Percentiles rank a stretch among this genome's conserved stretches.
Conservation (phyloP, 2,113 vertebrate species). For the Callaeas wilsoni region DNA sequence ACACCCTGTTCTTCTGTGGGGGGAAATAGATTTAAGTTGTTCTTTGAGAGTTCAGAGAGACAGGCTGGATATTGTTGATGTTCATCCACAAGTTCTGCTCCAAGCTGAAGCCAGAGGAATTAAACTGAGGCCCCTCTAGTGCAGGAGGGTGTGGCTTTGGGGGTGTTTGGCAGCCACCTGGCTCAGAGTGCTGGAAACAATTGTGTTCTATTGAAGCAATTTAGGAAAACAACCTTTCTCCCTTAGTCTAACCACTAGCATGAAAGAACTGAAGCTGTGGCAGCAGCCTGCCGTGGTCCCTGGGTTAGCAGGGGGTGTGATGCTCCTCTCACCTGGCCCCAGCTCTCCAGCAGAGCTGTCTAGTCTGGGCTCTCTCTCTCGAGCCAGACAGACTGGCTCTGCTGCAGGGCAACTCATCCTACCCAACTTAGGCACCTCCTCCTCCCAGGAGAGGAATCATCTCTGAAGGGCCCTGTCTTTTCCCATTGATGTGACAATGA, state of each 20-base stretch:
- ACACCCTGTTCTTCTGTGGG: not conserved
- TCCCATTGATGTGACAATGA: not conserved
- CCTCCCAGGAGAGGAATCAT: not conserved
- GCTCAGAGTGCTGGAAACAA: not conserved
- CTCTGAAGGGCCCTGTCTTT: not conserved
- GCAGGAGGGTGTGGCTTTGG: not conserved
- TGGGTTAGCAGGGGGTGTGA: accelerated
- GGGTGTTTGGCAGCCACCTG: not conserved
- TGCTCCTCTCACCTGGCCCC: not conserved
- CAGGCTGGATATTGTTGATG: not conserved
- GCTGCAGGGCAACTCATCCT: not conserved
- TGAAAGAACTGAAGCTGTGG: not conserved
- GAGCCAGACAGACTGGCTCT: not conserved
- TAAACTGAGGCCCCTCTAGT: not conserved
- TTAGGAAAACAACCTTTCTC: not conserved
- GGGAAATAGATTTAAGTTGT: not conserved
- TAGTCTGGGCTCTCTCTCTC: not conserved
- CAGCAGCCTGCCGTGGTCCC: not conserved
- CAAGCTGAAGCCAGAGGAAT: not conserved
- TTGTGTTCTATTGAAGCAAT: not conserved
- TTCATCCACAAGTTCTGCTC: not conserved
- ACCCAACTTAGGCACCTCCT: not conserved
- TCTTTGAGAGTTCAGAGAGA: not conserved
- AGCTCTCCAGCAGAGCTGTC: not conserved
- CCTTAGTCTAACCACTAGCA: not conserved